Conservation (phyloP, 1,140 invertebrate species). For the Zelostemma sp. region DNA sequence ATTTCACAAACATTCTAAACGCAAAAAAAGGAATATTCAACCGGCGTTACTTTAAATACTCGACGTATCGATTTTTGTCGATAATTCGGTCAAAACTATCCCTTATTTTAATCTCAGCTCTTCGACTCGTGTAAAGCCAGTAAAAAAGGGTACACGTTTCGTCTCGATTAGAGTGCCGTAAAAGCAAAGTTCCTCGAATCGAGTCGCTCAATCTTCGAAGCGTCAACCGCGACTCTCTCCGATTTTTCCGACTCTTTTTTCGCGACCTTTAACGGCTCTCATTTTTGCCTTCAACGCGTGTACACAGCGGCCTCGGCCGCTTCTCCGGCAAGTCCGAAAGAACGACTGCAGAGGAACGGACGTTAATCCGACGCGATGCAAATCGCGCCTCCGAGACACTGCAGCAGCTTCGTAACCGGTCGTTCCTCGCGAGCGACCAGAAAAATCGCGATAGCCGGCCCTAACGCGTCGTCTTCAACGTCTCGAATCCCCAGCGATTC, state of each 20-base stretch:
- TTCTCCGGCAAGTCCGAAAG: slow-evolving; percentile 42
- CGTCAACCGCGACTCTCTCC: slow-evolving; percentile 20
- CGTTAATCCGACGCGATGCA: slow-evolving; percentile 56
- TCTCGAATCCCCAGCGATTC: slow-evolving; percentile 22
- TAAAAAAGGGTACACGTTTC: too few species aligned
- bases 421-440: slow-evolving; percentile 33
- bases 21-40: too few species aligned
- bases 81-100: too few species aligned
- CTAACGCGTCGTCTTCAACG: slow-evolving; percentile 32
- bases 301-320: slow-evolving; percentile 29
- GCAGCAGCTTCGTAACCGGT: slow-evolving; percentile 39
- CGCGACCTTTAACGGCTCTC: slow-evolving; percentile 45
- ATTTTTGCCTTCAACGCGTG: slow-evolving; percentile 36
- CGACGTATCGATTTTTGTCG: too few species aligned
- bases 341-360: slow-evolving; percentile 40
- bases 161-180: too few species aligned
- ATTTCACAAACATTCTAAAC: too few species aligned
- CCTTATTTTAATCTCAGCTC: too few species aligned
- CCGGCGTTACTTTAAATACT: too few species aligned
- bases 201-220: slow-evolving; percentile 30
- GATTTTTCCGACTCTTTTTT: slow-evolving; percentile 27
- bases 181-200: too few species aligned
- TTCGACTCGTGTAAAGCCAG: too few species aligned
- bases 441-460: slow-evolving; percentile 42
- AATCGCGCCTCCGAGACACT: slow-evolving; percentile 48